Percentiles rank a stretch among this genome's conserved stretches.
phyloP scores from a whole-genome alignment of 2,797 vertebrate genomes.

The Anabas testudineus region DNA sequence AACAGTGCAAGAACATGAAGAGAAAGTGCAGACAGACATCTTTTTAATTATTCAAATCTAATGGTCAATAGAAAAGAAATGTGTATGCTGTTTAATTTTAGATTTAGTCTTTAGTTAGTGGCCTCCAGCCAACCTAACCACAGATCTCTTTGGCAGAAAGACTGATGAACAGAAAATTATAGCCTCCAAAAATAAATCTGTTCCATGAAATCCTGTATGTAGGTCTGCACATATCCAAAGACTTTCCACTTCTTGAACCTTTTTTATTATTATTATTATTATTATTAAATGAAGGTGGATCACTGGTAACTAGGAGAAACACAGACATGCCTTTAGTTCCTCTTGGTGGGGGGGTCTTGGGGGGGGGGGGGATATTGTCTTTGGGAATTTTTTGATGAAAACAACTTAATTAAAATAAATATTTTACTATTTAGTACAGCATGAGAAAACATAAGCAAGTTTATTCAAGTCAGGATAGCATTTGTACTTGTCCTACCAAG shows the following conservation, averaged over 20 bases:
- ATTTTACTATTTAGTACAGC: not conserved
- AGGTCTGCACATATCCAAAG: not conserved
- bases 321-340: not conserved
- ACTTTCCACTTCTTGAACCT: no score
- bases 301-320: not conserved
- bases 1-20: no score
- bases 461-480: no score
- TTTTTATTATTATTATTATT: no score
- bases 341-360: no score
- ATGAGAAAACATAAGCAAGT: not conserved
- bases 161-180: conserved; percentile 41
- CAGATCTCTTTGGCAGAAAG: conserved; percentile 29
- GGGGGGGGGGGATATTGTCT: no score
- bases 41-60: no score
- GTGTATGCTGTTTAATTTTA: conserved; percentile 5
- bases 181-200: conserved; percentile 35
- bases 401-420: not conserved
- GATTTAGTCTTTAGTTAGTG: conserved; percentile 10
- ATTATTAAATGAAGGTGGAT: not conserved
- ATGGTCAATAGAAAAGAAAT: not conserved
- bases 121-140: conserved; percentile 18
- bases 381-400: no score
- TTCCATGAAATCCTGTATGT: conserved; percentile 4
- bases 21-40: no score
- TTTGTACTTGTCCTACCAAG: not conserved